Conservation (phyloP, 2,113 vertebrate species). For the Apeltes quadracus region DNA sequence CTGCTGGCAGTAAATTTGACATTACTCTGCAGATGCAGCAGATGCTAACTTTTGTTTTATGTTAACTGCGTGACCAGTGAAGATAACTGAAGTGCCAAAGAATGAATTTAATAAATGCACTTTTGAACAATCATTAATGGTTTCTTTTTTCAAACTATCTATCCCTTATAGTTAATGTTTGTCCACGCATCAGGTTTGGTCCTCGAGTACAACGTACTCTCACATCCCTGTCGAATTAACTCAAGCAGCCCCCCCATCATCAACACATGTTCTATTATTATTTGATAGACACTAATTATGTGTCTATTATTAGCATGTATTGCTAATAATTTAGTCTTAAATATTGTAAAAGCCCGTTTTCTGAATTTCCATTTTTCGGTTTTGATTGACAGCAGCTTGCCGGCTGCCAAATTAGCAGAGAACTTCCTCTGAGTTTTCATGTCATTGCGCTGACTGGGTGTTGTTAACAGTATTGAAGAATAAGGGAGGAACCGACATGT, state of each 20-base stretch:
- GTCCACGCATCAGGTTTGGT: not conserved
- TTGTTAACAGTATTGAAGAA: not conserved
- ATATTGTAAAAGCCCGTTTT: not conserved
- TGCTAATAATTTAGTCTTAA: not conserved
- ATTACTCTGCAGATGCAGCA: conserved; percentile 45
- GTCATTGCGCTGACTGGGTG: not conserved
- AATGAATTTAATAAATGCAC: conserved; percentile 78
- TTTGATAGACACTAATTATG: not conserved
- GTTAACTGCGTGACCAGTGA: conserved; percentile 68
- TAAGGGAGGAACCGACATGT: not conserved
- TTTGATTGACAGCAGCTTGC: not conserved
- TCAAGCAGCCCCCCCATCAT: not conserved
- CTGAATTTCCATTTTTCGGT: not conserved
- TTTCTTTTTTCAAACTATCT: not conserved
- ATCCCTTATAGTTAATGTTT: not conserved
- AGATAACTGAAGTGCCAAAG: conserved; percentile 71
- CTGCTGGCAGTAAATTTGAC: conserved; percentile 81
- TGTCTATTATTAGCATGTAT: too few relatives aligned
- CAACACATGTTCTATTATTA: not conserved
- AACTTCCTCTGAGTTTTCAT: not conserved
- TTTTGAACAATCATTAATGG: conserved; percentile 55
- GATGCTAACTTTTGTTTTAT: conserved; percentile 70
- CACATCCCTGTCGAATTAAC: not conserved
- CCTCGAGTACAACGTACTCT: not conserved
- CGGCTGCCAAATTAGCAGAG: not conserved